Evolutionary conservation across 2,888 invertebrate species (phyloP).

Genomic region (Atethmia centrago): DNA sequence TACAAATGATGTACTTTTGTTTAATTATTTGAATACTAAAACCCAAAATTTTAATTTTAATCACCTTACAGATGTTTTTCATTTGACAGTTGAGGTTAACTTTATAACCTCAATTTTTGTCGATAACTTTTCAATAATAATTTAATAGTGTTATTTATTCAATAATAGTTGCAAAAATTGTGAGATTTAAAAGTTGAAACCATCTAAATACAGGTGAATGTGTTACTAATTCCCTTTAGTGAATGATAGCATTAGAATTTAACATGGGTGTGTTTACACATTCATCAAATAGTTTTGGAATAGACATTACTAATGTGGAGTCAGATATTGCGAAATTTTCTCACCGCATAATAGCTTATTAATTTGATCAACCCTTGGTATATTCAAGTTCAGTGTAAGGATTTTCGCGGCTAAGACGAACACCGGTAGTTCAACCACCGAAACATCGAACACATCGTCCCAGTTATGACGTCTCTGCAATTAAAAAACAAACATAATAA

Average conservation of each 20-base stretch:
- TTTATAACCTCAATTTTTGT: too few relatives aligned
- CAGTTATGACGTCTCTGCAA: conserved; percentile 62
- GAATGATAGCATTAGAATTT: not conserved
- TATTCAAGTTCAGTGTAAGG: conserved; percentile 61
- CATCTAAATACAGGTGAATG: not conserved
- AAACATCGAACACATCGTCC: conserved; percentile 62
- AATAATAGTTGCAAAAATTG: not conserved
- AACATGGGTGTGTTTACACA: not conserved
- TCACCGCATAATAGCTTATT: conserved; percentile 68
- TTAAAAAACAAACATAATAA: not conserved
- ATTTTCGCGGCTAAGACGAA: conserved; percentile 68
- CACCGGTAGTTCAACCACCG: conserved; percentile 68
- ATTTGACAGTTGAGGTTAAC: too few relatives aligned
- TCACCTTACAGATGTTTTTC: too few relatives aligned
- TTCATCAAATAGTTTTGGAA: not conserved
- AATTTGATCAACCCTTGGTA: conserved; percentile 64
- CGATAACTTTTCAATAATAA: too few relatives aligned
- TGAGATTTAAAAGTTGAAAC: not conserved
- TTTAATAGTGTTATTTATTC: too few relatives aligned
- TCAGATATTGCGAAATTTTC: not conserved
- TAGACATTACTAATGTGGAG: not conserved
- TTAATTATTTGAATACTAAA: too few relatives aligned
- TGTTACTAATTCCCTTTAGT: not conserved
- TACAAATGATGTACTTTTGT: too few relatives aligned
- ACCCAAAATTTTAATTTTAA: too few relatives aligned